Base-by-base conservation (phyloP, 2,888 invertebrate species). In the Netelia virgata region DNA sequence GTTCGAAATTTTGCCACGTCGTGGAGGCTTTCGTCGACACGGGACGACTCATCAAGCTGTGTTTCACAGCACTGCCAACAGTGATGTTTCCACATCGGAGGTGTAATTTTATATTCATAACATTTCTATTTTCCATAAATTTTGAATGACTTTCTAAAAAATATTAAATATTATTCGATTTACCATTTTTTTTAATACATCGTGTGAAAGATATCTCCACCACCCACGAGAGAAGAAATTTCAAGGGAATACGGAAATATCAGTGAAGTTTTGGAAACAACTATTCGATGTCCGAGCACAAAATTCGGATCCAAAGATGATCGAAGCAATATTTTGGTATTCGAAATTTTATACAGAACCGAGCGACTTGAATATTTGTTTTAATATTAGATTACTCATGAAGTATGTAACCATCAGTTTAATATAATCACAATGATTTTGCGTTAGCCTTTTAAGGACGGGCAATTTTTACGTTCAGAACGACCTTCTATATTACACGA, bases 1-100 rank as follows among this genome's bases (percentile, higher is more conserved):
- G 20, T 87, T 86, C 66, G 66, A 82, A 55, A 73, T 86, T 36
- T 72, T 57, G 11, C 87, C 87, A 50, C 77, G 85, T n/a, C 86
- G 85, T n/a, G 87, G 87, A 3, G 82, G 86, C 16, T 87, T 77
- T 69, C 69, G 79, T 16, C 77, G 50, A 9, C 55, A 80, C 23
- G 41, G 75, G 28, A n/a, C 55, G 16, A 28, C 23, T 16, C 76
- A 41, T 23, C 59, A 50, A 14, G 36, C 73, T 41, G 28, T 16
- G n/a, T 18, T 69, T 10, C 63, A 55, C 0, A 61, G 14, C 10
- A 36, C n/a, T 6, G 6, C 36, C 36, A 53, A 47, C 8, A 36
- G 55, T 47, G 23, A 43, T 16, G 5, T 53, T 11, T 69, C 64
- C 1, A 55, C 55, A 57, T 14, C 55, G 9, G 69, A 83, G 66